Percentiles rank a stretch among this genome's conserved stretches.
These are phyloP conservation scores for Baccha elongata DNA, from an alignment of 2,888 invertebrate genomes.

Conservation along the genomic window DNA sequence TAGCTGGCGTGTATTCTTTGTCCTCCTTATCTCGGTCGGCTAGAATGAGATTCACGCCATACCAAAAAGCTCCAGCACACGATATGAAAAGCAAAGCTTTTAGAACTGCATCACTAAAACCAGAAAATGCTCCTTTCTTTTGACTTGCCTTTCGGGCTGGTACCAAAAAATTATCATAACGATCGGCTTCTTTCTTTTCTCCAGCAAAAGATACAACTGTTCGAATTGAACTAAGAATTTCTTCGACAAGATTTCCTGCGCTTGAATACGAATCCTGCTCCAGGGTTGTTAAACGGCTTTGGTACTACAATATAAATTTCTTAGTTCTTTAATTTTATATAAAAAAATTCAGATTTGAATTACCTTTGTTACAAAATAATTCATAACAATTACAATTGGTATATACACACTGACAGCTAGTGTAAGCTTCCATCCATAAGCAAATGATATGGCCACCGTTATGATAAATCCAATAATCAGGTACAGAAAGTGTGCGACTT, in stretches of 20 bases:
- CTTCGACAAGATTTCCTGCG: constrained; percentile 90
- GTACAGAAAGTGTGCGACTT: constrained; percentile 90
- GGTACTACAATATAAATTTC: constrained; percentile 83
- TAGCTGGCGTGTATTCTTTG: constrained; percentile 88
- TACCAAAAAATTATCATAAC: constrained; percentile 84
- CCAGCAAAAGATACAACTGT: constrained; percentile 92
- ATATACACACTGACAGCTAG: constrained; percentile 90
- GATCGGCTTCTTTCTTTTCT: constrained; percentile 87
- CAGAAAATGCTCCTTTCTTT: constrained; percentile 86
- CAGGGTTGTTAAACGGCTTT: constrained; percentile 86
- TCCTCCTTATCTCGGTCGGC: constrained; percentile 84
- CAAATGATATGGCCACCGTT: constrained; percentile 88
- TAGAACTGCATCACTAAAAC: constrained; percentile 88
- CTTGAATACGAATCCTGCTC: constrained; percentile 89
- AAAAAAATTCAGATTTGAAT: no score
- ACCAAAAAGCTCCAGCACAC: constrained; percentile 92
- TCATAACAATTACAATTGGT: constrained; percentile 89
- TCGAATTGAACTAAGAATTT: constrained; percentile 88
- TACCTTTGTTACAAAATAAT: constrained; percentile 90
- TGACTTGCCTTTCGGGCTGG: constrained; percentile 87
- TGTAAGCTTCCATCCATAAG: constrained; percentile 93
- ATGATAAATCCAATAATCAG: constrained; percentile 82
- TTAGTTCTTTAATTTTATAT: no score
- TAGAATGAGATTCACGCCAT: constrained; percentile 89
- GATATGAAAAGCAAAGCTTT: constrained; percentile 89